These are phyloP conservation scores for Chanos chanos DNA, from an alignment of 2,797 vertebrate genomes.

Conservation along the genomic window DNA sequence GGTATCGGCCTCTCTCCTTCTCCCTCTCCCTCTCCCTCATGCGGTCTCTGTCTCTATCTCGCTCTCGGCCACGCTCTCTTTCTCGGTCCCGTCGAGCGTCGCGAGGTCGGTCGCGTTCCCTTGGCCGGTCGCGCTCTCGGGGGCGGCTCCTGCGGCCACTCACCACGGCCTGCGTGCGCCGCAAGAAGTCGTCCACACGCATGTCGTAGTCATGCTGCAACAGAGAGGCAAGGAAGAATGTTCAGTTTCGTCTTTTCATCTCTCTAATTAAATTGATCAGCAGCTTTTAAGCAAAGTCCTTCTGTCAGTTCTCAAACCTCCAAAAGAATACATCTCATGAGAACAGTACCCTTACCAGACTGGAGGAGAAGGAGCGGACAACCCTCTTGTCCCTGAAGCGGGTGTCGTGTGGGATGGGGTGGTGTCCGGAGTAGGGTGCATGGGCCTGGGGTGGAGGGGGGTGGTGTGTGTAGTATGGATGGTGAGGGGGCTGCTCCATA, in stretches of 20 bases:
- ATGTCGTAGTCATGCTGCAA: constrained; percentile 96
- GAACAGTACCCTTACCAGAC: constrained; percentile 57
- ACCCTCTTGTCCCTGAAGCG: constrained; percentile 91
- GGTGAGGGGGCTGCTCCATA: constrained; percentile 87
- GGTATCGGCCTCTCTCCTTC: constrained; percentile 88
- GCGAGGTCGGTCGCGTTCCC: constrained; percentile 76
- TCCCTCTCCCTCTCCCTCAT: constrained; percentile 82
- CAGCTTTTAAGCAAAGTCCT: too few species aligned
- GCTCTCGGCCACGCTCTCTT: constrained; percentile 77
- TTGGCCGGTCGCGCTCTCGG: constrained; percentile 78
- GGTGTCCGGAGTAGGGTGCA: constrained; percentile 88
- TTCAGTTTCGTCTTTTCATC: background rate
- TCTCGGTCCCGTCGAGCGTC: constrained; percentile 79
- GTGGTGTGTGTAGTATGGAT: constrained; percentile 91
- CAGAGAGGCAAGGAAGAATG: background rate
- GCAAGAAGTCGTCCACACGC: constrained; percentile 96
- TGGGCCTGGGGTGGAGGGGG: constrained; percentile 89
- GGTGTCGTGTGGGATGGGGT: constrained; percentile 84
- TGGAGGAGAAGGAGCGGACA: constrained; percentile 64
- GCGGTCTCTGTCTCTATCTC: constrained; percentile 82
- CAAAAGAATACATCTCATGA: background rate
- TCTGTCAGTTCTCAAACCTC: too few species aligned
- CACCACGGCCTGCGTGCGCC: constrained; percentile 93
- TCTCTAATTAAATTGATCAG: background rate
- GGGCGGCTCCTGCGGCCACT: constrained; percentile 86